Conservation (phyloP, 92 coral and sea anemone genomes). For the Virgularia gustaviana region DNA sequence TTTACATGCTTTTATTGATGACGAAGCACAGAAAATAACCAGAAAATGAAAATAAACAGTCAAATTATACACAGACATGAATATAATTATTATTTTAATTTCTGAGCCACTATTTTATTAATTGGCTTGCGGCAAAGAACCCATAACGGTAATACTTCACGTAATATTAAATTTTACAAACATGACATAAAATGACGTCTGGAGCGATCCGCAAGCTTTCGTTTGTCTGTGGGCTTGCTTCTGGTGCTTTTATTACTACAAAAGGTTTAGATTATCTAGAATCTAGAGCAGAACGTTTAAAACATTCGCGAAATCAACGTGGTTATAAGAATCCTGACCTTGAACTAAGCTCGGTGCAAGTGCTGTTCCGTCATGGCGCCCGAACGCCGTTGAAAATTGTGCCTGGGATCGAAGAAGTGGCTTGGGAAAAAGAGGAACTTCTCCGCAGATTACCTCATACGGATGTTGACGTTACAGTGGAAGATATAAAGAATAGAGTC, state of each 20-base stretch:
- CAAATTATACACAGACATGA: no score
- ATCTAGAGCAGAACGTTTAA: background rate
- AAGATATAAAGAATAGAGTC: constrained; percentile 57
- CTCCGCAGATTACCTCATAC: constrained; percentile 78
- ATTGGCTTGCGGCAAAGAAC: no score
- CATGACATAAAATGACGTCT: no score
- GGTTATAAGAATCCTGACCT: constrained; percentile 8
- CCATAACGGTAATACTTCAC: no score
- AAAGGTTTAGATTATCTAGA: background rate
- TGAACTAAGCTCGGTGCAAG: constrained; percentile 72
- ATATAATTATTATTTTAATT: no score
- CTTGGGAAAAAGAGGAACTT: constrained; percentile 64
- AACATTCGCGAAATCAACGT: background rate
- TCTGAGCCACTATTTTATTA: no score
- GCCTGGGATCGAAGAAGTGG: constrained; percentile 50
- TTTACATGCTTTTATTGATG: no score
- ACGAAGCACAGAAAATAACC: no score
- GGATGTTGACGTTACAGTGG: constrained; percentile 45
- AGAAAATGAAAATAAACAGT: no score
- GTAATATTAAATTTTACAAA: no score
- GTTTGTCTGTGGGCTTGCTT: constrained; percentile 4
- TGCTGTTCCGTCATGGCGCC: constrained; percentile 92
- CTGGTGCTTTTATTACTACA: constrained; percentile 1
- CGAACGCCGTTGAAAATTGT: constrained; percentile 73
- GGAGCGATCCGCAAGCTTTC: no score